Base-by-base conservation (phyloP, 2,888 invertebrate genomes). In the Trissoscelio sp. region DNA sequence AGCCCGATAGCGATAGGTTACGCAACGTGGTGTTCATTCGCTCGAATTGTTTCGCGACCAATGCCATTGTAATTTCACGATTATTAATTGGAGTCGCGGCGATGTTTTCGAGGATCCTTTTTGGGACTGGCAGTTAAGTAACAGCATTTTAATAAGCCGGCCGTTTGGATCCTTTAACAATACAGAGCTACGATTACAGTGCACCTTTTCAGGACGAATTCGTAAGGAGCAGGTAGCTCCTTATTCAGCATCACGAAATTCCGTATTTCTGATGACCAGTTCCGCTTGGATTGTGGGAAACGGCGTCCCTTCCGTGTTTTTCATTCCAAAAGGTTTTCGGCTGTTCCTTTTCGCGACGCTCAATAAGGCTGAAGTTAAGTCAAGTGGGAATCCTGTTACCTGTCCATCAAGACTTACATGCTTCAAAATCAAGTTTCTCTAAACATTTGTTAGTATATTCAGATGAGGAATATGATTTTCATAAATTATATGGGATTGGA, bases 71-170 rank as follows among this genome's bases (percentile, higher is more conserved):
- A 39, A 53, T 53, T 67, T 67, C 14, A 53, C 28, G 39, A 28
- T 53, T 53, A 24, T 51, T 67, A 53, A 67, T 67, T 67, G 16
- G 53, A 12, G 39, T 66, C 3, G 37, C 37, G 14, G 39, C 34
- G 12, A 3, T 22, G 24, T 2, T 51, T 9, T 18, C n/a, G 22
- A 14, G 16, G 28, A 51, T 28, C 64, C 64, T 51, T 51, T 46
- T 62, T 7, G 9, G 55, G 46, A 12, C 7, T 12, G n/a, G 60
- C 20, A 53, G 57, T 34, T 16, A 39, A 53, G 80, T 82, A 83
- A 84, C 75, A 67, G 83, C 77, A 51, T 77, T 85, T 85, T 83
- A 84, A 85, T 82, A 83, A 83, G 83, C 83, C 75, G n/a, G 75
- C 78, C 51, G 70, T 64, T 62, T 46, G 48, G 18, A 28, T 9